phyloP scores from a whole-genome alignment of 2,888 invertebrate species.

The Macrophya alboannulata region DNA sequence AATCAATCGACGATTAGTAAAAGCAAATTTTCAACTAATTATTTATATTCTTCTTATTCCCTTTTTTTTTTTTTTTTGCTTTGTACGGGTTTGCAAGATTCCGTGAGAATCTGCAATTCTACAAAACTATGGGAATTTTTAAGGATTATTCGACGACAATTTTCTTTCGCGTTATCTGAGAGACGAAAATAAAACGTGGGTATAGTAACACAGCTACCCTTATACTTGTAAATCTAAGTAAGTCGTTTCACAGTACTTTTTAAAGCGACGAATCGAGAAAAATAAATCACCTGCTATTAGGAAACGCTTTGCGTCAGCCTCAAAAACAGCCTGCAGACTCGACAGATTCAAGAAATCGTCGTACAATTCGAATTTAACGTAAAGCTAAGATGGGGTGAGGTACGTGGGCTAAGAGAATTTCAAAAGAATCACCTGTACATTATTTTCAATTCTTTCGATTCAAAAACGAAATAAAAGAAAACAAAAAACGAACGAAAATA shows the following conservation, averaged over 20 bases:
- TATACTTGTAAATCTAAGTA: conserved; percentile 18
- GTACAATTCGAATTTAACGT: conserved; percentile 37
- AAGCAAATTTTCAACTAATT: background rate
- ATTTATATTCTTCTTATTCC: background rate
- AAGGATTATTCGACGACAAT: background rate
- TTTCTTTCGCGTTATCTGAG: conserved; percentile 8
- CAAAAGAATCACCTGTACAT: conserved; percentile 2
- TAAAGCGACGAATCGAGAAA: background rate
- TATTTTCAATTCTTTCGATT: background rate
- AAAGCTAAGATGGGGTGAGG: background rate
- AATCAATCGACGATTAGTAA: background rate
- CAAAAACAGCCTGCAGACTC: conserved; percentile 40
- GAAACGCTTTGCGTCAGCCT: conserved; percentile 54
- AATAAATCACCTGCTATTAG: conserved; percentile 53
- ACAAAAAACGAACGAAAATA: background rate
- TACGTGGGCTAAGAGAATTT: conserved; percentile 24
- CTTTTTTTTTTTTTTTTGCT: too few species aligned
- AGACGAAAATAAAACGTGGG: background rate
- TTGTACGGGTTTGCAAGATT: too few species aligned
- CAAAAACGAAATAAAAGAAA: background rate
- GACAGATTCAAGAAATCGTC: conserved; percentile 47
- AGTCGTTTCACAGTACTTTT: conserved; percentile 31
- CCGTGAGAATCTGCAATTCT: too few species aligned
- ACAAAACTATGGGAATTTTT: too few species aligned
- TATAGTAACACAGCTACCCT: background rate